Percentiles rank a stretch among this genome's conserved stretches.
Evolutionary conservation across 1,140 invertebrate species (phyloP).

Genomic region (Drosophila hydei): DNA sequence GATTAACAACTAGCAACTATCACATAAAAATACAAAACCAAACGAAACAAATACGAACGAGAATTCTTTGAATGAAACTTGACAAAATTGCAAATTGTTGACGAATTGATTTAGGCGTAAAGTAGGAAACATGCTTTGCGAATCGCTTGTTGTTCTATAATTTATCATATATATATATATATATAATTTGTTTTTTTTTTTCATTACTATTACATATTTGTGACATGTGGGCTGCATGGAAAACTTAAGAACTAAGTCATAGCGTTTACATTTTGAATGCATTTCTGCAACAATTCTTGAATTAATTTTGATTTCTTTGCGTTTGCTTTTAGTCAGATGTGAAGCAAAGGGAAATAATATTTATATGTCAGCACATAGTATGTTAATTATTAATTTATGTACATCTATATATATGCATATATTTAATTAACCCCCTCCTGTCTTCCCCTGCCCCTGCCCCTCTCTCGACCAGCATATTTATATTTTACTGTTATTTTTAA

Average conservation of each 20-base stretch:
- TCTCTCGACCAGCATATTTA: slow-evolving; percentile 18
- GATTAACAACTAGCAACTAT: slow-evolving; percentile 9
- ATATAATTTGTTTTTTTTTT: slow-evolving; percentile 12
- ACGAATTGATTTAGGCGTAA: slow-evolving; percentile 2
- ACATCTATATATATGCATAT: slow-evolving; percentile 18
- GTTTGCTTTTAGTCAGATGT: slow-evolving; percentile 26
- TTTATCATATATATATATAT: slow-evolving; percentile 16
- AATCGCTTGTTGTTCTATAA: slow-evolving; percentile 27
- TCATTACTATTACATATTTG: slow-evolving; percentile 33
- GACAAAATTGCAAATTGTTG: slow-evolving; percentile 23
- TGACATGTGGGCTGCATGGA: slow-evolving; percentile 43
- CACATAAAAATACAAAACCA: neutral
- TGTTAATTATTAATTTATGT: slow-evolving; percentile 36
- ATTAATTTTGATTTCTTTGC: slow-evolving; percentile 30
- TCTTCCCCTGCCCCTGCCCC: slow-evolving; percentile 11
- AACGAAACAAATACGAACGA: neutral
- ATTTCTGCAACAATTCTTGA: slow-evolving; percentile 24
- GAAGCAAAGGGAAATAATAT: slow-evolving; percentile 32
- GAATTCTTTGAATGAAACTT: slow-evolving; percentile 14
- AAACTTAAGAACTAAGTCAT: slow-evolving; percentile 77
- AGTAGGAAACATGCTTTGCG: slow-evolving; percentile 12
- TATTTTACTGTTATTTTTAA: slow-evolving; percentile 6
- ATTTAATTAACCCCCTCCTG: neutral
- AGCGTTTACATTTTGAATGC: slow-evolving; percentile 58
- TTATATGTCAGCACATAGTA: slow-evolving; percentile 56